Percentiles rank a stretch among this genome's conserved stretches.
Conservation (phyloP, 2,113 vertebrate genomes). For the Gallinago paraguaiae region DNA sequence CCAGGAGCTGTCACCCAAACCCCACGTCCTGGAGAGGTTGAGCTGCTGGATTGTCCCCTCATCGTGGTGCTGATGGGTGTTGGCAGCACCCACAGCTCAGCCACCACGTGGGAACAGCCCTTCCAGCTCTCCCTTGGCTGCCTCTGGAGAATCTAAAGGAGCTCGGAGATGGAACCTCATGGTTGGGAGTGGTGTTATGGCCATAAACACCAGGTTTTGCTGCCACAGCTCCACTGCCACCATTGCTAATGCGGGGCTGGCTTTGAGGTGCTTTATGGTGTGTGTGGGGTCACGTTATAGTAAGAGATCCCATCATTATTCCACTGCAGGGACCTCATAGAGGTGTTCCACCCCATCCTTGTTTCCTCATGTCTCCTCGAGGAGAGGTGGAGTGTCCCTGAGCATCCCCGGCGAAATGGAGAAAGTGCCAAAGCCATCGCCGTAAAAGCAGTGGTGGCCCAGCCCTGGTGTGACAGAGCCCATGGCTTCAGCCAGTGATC, state of each 20-base stretch:
- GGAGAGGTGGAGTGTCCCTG: not conserved
- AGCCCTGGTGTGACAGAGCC: not conserved
- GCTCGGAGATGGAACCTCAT: fast-evolving
- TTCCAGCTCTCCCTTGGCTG: not conserved
- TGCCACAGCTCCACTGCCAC: fast-evolving
- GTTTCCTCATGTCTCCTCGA: not conserved
- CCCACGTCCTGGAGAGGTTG: not conserved
- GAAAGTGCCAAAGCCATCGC: not conserved
- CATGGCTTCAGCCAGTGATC: not conserved
- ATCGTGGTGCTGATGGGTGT: not conserved
- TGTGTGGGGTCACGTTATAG: too few relatives aligned
- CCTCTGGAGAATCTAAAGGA: not conserved
- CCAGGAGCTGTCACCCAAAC: not conserved
- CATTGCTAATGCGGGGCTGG: fast-evolving
- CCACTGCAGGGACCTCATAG: too few relatives aligned
- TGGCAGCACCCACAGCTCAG: not conserved
- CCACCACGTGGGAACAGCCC: not conserved
- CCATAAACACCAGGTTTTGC: not conserved
- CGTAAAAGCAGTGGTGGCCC: not conserved
- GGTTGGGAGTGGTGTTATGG: too few relatives aligned
- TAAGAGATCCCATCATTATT: not conserved
- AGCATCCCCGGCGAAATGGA: fast-evolving
- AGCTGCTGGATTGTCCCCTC: not conserved
- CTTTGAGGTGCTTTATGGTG: not conserved
- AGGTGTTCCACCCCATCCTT: too few relatives aligned